Conservation (phyloP, 2,888 invertebrate species). For the Chymomyza caudatula region DNA sequence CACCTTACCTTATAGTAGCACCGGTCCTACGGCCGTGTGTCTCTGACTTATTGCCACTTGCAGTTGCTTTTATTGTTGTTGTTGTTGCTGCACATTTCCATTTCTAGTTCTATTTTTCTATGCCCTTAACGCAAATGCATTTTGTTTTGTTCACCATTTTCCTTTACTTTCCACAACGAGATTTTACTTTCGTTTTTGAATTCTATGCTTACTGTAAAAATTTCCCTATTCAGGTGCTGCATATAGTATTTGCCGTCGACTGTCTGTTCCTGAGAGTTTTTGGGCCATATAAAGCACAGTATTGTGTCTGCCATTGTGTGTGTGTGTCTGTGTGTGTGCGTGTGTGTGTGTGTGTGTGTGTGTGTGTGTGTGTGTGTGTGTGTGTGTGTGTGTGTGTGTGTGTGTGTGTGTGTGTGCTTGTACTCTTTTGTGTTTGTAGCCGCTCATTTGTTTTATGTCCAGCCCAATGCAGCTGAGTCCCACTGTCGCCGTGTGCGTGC, state of each 20-base stretch:
- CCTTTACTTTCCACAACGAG: constrained; percentile 8
- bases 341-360: constrained; percentile 2
- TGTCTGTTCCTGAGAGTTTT: background rate
- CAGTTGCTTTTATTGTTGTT: background rate
- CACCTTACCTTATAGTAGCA: background rate
- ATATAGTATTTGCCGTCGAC: constrained; percentile 22
- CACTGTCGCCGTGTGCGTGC: constrained; percentile 5
- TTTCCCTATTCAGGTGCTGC: constrained; percentile 25
- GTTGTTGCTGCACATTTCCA: background rate
- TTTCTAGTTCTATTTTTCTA: constrained; percentile 3
- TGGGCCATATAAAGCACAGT: background rate
- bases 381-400: constrained; percentile 3
- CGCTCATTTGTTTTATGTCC: constrained; percentile 35
- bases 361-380: background rate
- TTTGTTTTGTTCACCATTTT: constrained; percentile 3
- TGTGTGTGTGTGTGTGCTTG: constrained; percentile 1
- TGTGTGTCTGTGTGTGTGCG: constrained; percentile 9
- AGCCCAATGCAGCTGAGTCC: constrained; percentile 31
- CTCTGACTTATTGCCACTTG: background rate
- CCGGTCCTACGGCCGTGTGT: background rate
- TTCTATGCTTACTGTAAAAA: constrained; percentile 18
- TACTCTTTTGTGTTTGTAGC: background rate
- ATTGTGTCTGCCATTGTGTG: no score
- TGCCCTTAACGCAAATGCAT: constrained; percentile 26
- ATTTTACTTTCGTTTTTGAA: constrained; percentile 36